Evolutionary conservation across 2,797 vertebrate genomes (phyloP), one percentile per base, ranked within the genome.

Genomic region (Anguilla pacifica): DNA sequence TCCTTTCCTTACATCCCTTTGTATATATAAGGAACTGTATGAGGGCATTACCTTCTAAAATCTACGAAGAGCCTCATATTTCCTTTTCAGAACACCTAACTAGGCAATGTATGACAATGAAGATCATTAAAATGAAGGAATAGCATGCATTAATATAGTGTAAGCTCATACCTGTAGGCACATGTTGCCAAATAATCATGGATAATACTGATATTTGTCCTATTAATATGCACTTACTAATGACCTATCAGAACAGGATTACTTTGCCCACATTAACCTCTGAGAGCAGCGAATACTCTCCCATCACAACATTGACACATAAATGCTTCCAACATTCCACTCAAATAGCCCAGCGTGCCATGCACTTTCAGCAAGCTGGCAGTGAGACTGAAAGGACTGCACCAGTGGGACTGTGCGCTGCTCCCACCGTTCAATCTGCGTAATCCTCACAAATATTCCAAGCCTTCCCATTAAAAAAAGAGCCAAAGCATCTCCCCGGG

Each of bases 361-460:
- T 90, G 91, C 91, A 64, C 86, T 87, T 28, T 82, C 85, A 86
- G 83, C 91, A 35, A n/a, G 79, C 79, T 49, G 79, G 83, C 51
- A 57, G 46, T 84, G 89, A 57, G 87, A 86, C 86, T 88, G 70
- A 90, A 49, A 86, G 28, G 86, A 86, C 86, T 90, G 84, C 81
- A 86, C 25, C 31, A 13, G 31, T 87, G 91, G 91, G 55, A 51
- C 86, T 90, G 79, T 87, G 89, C 83, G 86, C 55, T 77, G 61
- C 90, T 89, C 85, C 87, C 72, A 67, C 92, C 90, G 85, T 57
- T 93, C 88, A 89, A 92, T 91, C 91, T 89, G 91, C 87, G 82
- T 93, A 93, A 94, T 94, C 93, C 90, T 88, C 84, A 88, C 87
- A 93, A 94, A 93, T 89, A 92, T 91, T 91, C 89, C 82, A 90